Percentiles rank a stretch among this genome's conserved stretches.
phyloP scores from a whole-genome alignment of 2,888 invertebrate genomes.

The Rhabditophanes sp. region DNA sequence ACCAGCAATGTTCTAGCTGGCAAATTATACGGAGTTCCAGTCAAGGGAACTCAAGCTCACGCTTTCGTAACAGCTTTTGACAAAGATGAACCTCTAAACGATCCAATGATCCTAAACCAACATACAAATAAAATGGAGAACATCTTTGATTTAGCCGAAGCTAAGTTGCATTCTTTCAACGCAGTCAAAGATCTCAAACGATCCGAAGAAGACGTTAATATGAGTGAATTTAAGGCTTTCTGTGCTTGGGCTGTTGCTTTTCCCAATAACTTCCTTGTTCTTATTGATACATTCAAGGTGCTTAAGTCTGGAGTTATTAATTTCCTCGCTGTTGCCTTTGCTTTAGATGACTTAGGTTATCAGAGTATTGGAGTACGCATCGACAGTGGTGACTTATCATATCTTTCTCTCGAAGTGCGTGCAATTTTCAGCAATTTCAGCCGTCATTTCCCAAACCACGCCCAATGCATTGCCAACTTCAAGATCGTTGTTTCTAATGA shows the following conservation, averaged over 20 bases:
- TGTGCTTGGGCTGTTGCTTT: constrained; percentile 69
- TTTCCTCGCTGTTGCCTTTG: constrained; percentile 84
- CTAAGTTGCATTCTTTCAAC: constrained; percentile 20
- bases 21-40: constrained; percentile 87
- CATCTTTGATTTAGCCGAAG: constrained; percentile 16
- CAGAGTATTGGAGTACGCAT: constrained; percentile 75
- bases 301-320: constrained; percentile 90
- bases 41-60: constrained; percentile 91
- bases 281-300: constrained; percentile 97
- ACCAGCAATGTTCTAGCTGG: constrained; percentile 95
- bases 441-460: constrained; percentile 6
- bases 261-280: constrained; percentile 79
- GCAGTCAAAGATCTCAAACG: constrained; percentile 50
- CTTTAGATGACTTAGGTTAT: constrained; percentile 75
- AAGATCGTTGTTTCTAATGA: constrained; percentile 88
- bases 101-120: constrained; percentile 11
- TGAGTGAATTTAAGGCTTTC: constrained; percentile 85
- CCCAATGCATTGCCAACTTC: constrained; percentile 15
- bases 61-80: constrained; percentile 82
- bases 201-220: constrained; percentile 68
- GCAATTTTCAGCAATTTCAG: constrained; percentile 56
- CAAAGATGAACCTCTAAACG: constrained; percentile 19
- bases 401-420: constrained; percentile 70
- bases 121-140: constrained; percentile 14
- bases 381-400: constrained; percentile 91